phyloP scores from a whole-genome alignment of 2,113 vertebrate genomes.

The Poecile atricapillus region DNA sequence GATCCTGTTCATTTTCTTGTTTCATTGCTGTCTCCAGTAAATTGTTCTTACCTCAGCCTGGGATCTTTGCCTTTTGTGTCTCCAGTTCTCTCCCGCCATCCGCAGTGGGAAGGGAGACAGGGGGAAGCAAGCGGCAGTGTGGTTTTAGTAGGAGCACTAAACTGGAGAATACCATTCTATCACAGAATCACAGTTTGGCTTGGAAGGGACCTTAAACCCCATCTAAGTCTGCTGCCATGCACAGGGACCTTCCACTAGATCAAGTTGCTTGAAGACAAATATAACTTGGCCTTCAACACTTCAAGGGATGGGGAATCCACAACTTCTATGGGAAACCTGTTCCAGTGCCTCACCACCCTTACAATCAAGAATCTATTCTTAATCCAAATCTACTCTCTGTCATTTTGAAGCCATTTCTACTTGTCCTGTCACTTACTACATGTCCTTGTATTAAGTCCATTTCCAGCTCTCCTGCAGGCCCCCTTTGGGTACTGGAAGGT shows the following conservation, averaged over 20 bases:
- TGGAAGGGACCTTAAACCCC: neutral
- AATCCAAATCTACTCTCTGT: neutral
- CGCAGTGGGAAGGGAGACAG: rapidly evolving
- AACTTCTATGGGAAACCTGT: neutral
- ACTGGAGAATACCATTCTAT: neutral
- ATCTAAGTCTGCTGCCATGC: rapidly evolving
- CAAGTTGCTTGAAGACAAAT: neutral
- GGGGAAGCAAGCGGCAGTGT: rapidly evolving
- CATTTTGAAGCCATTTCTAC: neutral
- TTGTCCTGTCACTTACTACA: neutral
- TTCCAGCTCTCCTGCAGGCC: neutral
- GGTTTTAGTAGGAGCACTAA: neutral
- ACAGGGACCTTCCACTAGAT: neutral
- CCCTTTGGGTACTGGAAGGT: neutral
- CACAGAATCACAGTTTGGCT: neutral
- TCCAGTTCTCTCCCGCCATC: neutral
- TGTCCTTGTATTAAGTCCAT: neutral
- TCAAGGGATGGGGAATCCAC: neutral
- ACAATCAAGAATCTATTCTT: neutral
- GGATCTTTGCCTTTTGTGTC: neutral
- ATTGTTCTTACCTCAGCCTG: neutral
- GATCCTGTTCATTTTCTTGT: neutral
- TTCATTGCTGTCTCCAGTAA: neutral
- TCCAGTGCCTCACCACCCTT: neutral
- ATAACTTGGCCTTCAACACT: neutral